Base-by-base conservation (phyloP, 2,888 invertebrate genomes). In the Melieria omissa region DNA sequence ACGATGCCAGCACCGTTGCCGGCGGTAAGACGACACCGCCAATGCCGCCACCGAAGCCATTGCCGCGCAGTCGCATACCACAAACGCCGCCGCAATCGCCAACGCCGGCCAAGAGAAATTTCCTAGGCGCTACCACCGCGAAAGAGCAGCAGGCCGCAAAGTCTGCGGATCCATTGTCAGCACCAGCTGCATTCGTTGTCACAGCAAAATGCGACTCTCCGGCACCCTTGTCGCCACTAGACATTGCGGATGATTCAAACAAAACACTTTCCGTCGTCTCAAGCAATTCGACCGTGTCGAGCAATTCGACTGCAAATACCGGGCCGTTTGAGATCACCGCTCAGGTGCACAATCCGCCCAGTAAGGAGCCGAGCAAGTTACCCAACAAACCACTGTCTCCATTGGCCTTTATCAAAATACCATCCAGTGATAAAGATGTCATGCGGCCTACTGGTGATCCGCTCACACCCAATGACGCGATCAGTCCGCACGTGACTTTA, bases 51-150 rank as follows among this genome's bases (percentile, higher is more conserved):
- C 75, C 81, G 49, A 81, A 80, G 70, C 77, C 81, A 42, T 55
- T 83, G 71, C 75, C 79, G 14, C 79, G 83, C 67, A 79, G 82
- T 72, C 82, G 81, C 71, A 83, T 83, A 82, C 82, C 83, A 41
- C 83, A 77, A 49, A 82, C 81, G 5, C 80, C 81, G 46, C 82
- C 83, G 10, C 76, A 80, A 29, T 83, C 84, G 5, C 83, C 83
- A 1, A 67, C 67, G 12, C 61, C 76, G n/a, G 66, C 71, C 41
- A 76, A 69, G 64, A 73, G 76, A 67, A 74, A 72, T 54, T 49
- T 65, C 14, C 44, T 58, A 7, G 65, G 57, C 29, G 55, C 70
- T 29, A 16, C 70, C 41, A 46, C 58, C 52, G 29, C 54, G 44
- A 64, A 10, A 8, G 62, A 44, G 47, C 41, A 10, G 4, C 55